Base-by-base conservation (phyloP, 2,888 invertebrate species). In the Andrena bucephala region DNA sequence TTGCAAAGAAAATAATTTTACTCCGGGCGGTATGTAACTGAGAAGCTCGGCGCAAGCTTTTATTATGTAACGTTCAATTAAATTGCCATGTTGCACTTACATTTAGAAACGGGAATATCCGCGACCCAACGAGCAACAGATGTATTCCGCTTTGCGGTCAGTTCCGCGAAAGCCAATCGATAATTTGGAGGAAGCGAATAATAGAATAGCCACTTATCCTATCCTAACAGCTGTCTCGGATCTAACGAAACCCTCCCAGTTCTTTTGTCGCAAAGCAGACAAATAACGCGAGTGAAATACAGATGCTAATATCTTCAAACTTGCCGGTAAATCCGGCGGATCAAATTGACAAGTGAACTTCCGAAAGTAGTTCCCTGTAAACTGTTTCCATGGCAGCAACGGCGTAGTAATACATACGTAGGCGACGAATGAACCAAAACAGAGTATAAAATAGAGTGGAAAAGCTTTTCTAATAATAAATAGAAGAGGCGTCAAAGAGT, bases 321-420 rank as follows among this genome's bases (percentile, higher is more conserved):
- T 87, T 89, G 85, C 89, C 89, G 90, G 90, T 85, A 83, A 87
- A 87, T 85, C 82, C 83, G 83, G 82, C 85, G 77, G 84, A 83
- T 90, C 85, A 79, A 85, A 84, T 84, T 89, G 87, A 89, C 84
- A 87, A 81, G 83, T 81, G 89, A 90, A 90, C 89, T 91, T 92
- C 90, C 90, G 92, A 91, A 92, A 92, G 91, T 92, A 92, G 92
- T 91, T 72, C 90, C 91, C 54, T 81, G 87, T 90, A 90, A 89
- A 89, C 90, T 84, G 92, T 92, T 91, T 80, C 90, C 86, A 91
- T 90, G 90, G 84, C 81, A 88, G 88, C 91, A 77, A 83, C 87
- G 89, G 88, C 88, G 89, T 63, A 88, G 87, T 83, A 68, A 89
- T 88, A 88, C 82, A 70, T 29, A 59, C 24, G 59, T 16, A 0